Evolutionary conservation across 2,888 invertebrate genomes (phyloP), one percentile per base, ranked within the genome.

Genomic region (Diadegma fenestrale): DNA sequence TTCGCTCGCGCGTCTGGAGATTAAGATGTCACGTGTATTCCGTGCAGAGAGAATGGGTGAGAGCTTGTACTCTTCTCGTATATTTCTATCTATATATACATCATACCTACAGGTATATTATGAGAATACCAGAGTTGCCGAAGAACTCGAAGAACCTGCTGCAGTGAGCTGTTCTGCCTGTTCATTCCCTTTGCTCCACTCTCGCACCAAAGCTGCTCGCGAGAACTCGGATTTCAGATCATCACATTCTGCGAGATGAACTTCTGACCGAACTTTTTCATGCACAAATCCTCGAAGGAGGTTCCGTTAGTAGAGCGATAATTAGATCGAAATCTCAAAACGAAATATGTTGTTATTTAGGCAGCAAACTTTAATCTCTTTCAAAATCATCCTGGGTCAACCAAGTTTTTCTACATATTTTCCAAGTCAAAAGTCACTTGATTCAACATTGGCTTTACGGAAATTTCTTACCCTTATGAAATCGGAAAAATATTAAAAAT

Each of bases 21-120:
- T 91, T 92, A 91, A 92, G 90, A 92, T 91, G 91, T 91, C 91
- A 91, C 91, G 89, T 90, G 88, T 88, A 87, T 87, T 88, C 84
- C 86, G 89, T 88, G 88, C 75, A 41, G 75, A 78, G 64, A 43
- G 80, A 80, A 80, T 64, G 79, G 76, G 79, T 76, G 75, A 82
- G 77, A 68, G 66, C 26, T 45, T 43, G 33, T 51, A 30, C 66
- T 33, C 66, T 80, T 54, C 30, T n/a, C 37, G 8, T 45, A 26
- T 51, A 45, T 61, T 41, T 58, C 17, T 69, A 45, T 58, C 5
- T 61, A 37, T 79, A 26, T 71, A 45, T 30, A 58, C 58, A 43
- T 76, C 45, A 33, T 10, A 48, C 12, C 30, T 43, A 72, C 58
- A 54, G 43, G 45, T 58, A 80, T 73, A 66, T 68, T 22, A 64